Conservation (phyloP, 1,140 invertebrate genomes). For the Pomacea maculata region DNA sequence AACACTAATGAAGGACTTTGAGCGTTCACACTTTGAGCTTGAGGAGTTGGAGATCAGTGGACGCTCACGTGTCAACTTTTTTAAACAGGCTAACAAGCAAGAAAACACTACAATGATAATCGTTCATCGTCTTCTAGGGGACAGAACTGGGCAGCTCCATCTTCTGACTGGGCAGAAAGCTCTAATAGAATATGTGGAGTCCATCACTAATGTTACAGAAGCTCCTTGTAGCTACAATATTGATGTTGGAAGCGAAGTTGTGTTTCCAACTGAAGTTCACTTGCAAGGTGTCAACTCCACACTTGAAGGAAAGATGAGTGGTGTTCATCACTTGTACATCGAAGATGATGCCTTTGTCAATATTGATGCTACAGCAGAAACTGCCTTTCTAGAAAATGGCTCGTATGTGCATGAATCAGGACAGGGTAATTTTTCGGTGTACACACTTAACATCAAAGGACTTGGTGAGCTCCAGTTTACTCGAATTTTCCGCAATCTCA, state of each 20-base stretch:
- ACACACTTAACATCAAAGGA: conserved; percentile 44
- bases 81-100: conserved; percentile 39
- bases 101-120: conserved; percentile 31
- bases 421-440: conserved; percentile 48
- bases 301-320: conserved; percentile 44
- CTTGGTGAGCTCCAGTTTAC: conserved; percentile 43
- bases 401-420: conserved; percentile 36
- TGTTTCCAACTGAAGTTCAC: conserved; percentile 56
- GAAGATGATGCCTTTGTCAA: conserved; percentile 41
- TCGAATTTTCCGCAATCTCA: conserved; percentile 38
- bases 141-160: conserved; percentile 52
- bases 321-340: conserved; percentile 53
- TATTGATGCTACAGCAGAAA: conserved; percentile 45
- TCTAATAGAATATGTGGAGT: conserved; percentile 51
- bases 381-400: conserved; percentile 49
- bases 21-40: conserved; percentile 45
- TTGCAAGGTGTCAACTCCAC: conserved; percentile 51
- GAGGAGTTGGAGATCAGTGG: conserved; percentile 51
- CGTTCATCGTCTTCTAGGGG: conserved; percentile 46
- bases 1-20: conserved; percentile 49
- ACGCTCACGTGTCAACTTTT: conserved; percentile 38
- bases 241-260: conserved; percentile 46
- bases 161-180: conserved; percentile 43
- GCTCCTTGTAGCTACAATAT: conserved; percentile 55
- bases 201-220: conserved; percentile 50